These are phyloP conservation scores for Sphaerophoria rueppellii DNA, from an alignment of 2,888 invertebrate species.

Conservation along the genomic window DNA sequence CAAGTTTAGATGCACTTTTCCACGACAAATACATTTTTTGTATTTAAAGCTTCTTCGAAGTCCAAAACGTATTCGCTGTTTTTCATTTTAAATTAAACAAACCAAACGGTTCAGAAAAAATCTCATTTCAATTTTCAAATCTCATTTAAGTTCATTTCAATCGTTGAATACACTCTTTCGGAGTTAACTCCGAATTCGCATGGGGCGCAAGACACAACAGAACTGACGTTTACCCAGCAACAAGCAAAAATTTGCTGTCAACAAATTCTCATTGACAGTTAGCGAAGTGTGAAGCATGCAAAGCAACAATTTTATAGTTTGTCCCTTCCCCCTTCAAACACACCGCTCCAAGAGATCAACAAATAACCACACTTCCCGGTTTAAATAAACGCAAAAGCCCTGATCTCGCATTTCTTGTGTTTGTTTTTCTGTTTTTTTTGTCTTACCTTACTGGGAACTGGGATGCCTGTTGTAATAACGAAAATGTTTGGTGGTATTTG, in stretches of 20 bases:
- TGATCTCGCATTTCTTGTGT: slow-evolving; percentile 9
- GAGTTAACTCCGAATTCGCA: not conserved
- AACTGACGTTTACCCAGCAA: slow-evolving; percentile 21
- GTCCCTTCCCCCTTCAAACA: not conserved
- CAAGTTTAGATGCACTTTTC: no score
- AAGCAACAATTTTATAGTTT: not conserved
- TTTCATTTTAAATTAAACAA: no score
- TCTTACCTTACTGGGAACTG: not conserved
- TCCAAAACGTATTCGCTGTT: no score
- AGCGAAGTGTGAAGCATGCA: not conserved
- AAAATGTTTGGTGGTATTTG: slow-evolving; percentile 25
- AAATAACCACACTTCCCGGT: slow-evolving; percentile 4
- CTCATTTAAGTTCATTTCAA: not conserved
- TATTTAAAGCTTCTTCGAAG: no score
- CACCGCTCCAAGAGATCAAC: not conserved
- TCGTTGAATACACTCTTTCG: slow-evolving; percentile 11
- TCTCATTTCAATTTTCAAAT: not conserved
- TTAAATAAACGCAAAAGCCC: not conserved
- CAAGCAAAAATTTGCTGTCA: not conserved
- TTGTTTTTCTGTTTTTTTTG: no score
- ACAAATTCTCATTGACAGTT: not conserved
- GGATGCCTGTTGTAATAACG: not conserved
- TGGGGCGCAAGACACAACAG: not conserved
- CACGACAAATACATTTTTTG: no score
- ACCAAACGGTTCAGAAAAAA: not conserved